Evolutionary conservation across 1,140 invertebrate genomes (phyloP), one percentile per base, ranked within the genome.

Genomic region (Phymastichus coffea): DNA sequence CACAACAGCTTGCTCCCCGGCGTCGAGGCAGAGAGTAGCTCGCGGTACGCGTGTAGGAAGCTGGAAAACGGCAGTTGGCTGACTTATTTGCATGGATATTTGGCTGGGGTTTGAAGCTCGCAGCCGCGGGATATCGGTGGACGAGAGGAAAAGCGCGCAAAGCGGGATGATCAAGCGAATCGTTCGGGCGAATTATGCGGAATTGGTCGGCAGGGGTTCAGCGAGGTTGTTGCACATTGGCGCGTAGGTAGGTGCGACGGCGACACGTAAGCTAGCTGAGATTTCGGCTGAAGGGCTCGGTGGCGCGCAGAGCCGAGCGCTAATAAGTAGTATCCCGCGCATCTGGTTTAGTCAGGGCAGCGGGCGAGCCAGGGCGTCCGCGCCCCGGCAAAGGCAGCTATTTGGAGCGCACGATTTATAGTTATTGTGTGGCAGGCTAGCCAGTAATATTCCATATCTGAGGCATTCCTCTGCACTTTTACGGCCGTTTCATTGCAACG

Each of bases 361-460:
- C 9, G 2, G 20, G 17, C 6, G 15, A 14, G n/a, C 7, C 14
- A 14, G 41, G 41, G n/a, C n/a, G n/a, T n/a, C n/a, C n/a, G n/a
- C n/a, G n/a, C n/a, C n/a, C n/a, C n/a, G n/a, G 20, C 33, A 51
- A 51, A 51, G 48, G 48, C 23, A 51, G 48, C 48, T 25, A 35
- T n/a, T 37, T 35, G 14, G 17, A 63, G 47, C 26, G 38, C 17
- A 38, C 65, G 64, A 68, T 68, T 64, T 66, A 68, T 59, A 38
- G 64, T 66, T 68, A 68, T 64, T 64, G 63, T 64, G 48, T 38
- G 33, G 48, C 48, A 38, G 48, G 22, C 19, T 40, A 23, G 12
- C 40, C 33, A 63, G 63, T 63, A 69, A 66, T 69, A 66, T 65
- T 65, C 67, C 65, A 64, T 64, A 65, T 66, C 61, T 65, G 57